Percentiles rank a stretch among this genome's conserved stretches.
Evolutionary conservation across 1,140 invertebrate species (phyloP).

Genomic region (Yoshiicerus persimilis): DNA sequence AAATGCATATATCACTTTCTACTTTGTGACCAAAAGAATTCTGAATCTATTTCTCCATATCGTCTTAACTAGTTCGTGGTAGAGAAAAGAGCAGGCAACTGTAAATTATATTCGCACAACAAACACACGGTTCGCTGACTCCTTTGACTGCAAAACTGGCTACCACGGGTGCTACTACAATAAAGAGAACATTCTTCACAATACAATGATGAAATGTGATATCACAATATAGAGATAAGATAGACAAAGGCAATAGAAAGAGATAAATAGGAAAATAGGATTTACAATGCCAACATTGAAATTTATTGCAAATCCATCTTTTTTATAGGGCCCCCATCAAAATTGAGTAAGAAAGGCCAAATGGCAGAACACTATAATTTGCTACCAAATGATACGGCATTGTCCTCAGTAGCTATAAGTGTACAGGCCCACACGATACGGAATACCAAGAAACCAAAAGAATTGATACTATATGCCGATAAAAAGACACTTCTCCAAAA

Average conservation of each 20-base stretch:
- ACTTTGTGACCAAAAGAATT: not conserved
- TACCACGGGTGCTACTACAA: not conserved
- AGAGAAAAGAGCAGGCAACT: not conserved
- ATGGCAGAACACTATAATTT: not conserved
- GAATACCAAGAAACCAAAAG: too few species aligned
- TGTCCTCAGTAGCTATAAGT: too few species aligned
- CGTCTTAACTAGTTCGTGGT: not conserved
- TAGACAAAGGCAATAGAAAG: not conserved
- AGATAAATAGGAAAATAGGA: not conserved
- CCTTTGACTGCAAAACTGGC: not conserved
- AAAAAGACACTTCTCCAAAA: too few species aligned
- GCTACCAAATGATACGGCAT: not conserved
- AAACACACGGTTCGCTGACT: not conserved
- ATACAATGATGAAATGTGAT: not conserved
- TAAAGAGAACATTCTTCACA: not conserved
- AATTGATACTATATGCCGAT: too few species aligned
- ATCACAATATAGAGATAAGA: not conserved
- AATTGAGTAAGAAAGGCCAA: not conserved
- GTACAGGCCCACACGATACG: too few species aligned
- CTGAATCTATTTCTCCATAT: not conserved
- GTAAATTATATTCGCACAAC: not conserved
- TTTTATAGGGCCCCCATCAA: not conserved
- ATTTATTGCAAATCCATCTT: not conserved
- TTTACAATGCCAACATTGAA: not conserved
- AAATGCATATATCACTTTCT: not conserved